Evolutionary conservation across 2,797 vertebrate species (phyloP), one percentile per base, ranked within the genome.

Genomic region (Psittacula derbiana): DNA sequence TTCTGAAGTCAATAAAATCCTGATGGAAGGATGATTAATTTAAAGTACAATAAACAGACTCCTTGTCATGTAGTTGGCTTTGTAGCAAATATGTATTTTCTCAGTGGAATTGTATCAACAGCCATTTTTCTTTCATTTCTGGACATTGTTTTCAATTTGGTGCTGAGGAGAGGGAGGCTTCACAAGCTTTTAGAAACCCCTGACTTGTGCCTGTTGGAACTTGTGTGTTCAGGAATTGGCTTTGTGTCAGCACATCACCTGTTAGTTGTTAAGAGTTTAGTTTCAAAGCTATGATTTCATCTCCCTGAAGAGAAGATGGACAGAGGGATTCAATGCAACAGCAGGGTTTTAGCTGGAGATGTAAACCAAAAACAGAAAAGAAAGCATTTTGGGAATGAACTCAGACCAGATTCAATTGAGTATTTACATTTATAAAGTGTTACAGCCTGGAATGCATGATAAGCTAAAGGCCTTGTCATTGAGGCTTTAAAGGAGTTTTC

Each of bases 221-320:
- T 84, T 72, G 82, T 4, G 4, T 84, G 58, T 93, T 97, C 85
- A 85, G 93, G 94, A 92, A 61, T 88, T 98, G 98, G 98, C 97
- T 27, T 84, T 50, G 88, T 64, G 84, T 97, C 92, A 96, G 6
- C 66, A 62, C 80, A 43, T 98, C 98, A 98, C 97, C 98, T 98
- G 98, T 95, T 98, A 97, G 96, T 92, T 97, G 97, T 98, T 98
- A 98, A 80, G 93, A 90, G 84, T 88, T 96, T 96, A 92, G 96
- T 97, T 96, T 97, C 92, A 96, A 95, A 97, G 72, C 95, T 95
- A 96, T 98, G 97, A 98, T 96, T 98, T 98, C 98, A 98, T 98
- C 95, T 98, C 97, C 96, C 95, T 82, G 38, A 97, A 98, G 97
- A 90, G 91, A 95, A 97, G 95, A 82, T 85, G 84, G 97, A 94